These are phyloP conservation scores for Troides aeacus DNA, from an alignment of 2,888 invertebrate genomes.

Conservation along the genomic window DNA sequence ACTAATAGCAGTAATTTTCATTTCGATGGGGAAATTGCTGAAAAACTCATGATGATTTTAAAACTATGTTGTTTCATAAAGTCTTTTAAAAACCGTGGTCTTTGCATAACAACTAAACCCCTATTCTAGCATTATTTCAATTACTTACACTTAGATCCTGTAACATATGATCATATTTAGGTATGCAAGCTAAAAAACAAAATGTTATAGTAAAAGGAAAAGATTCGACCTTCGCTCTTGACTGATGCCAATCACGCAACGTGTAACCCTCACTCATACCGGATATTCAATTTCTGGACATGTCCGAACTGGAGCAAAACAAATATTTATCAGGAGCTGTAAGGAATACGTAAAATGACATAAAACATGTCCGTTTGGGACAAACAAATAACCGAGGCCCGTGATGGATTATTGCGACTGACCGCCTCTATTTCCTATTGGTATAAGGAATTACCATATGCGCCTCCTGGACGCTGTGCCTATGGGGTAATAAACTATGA, in stretches of 20 bases:
- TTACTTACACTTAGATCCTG: not conserved
- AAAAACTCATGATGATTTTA: too few relatives aligned
- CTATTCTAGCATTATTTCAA: not conserved
- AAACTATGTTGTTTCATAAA: too few relatives aligned
- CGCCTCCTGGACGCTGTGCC: conserved; percentile 61
- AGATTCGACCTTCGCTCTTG: conserved; percentile 17
- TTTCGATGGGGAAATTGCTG: too few relatives aligned
- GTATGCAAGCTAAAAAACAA: not conserved
- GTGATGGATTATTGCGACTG: conserved; percentile 80
- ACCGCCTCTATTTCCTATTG: conserved; percentile 79
- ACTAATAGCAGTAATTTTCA: too few relatives aligned
- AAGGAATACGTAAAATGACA: conserved; percentile 79
- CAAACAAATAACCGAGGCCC: conserved; percentile 63
- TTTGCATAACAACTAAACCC: not conserved
- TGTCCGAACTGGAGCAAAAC: conserved; percentile 72
- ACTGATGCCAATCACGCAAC: conserved; percentile 67
- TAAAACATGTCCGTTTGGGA: conserved; percentile 66
- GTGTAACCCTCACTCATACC: conserved; percentile 54
- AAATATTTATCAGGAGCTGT: conserved; percentile 80
- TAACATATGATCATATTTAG: not conserved
- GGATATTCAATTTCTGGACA: conserved; percentile 77
- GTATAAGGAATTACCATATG: conserved; percentile 80
- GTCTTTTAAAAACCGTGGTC: too few relatives aligned
- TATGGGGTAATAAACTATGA: conserved; percentile 42
- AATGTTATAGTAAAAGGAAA: conserved; percentile 6